These are phyloP conservation scores for Nautilus pompilius DNA, from an alignment of 1,140 invertebrate genomes.

Conservation along the genomic window DNA sequence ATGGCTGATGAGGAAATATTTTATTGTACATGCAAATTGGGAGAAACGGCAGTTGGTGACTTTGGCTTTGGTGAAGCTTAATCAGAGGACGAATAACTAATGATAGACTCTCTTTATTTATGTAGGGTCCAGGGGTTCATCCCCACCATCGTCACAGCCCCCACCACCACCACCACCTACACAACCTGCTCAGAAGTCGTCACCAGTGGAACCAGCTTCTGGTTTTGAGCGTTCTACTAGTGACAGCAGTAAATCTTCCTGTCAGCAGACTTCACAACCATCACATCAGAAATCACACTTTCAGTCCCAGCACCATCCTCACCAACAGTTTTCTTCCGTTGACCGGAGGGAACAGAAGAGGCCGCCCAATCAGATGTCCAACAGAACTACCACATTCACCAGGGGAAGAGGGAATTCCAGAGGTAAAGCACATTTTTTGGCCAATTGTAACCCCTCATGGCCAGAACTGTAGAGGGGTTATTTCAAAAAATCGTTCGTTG, in stretches of 20 bases:
- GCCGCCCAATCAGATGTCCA: conserved; percentile 1
- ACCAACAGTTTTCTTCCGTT: background rate
- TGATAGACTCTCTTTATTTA: background rate
- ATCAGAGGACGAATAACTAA: background rate
- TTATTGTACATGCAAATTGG: too few relatives aligned
- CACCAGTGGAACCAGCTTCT: background rate
- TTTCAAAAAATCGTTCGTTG: too few relatives aligned
- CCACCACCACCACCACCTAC: conserved; percentile 37
- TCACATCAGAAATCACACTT: too few relatives aligned
- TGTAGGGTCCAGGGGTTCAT: conserved; percentile 63
- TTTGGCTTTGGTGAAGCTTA: background rate
- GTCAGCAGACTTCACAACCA: too few relatives aligned
- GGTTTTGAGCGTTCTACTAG: too few relatives aligned
- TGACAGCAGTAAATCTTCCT: too few relatives aligned
- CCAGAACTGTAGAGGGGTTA: too few relatives aligned
- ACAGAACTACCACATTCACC: conserved; percentile 13
- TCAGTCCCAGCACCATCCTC: background rate
- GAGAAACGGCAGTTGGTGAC: too few relatives aligned
- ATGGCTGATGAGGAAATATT: too few relatives aligned
- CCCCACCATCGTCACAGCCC: conserved; percentile 54
- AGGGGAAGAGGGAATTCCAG: conserved; percentile 28
- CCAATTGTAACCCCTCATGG: too few relatives aligned
- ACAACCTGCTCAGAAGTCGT: conserved; percentile 10
- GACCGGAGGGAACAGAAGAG: conserved; percentile 9
- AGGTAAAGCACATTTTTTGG: too few relatives aligned